phyloP scores from a whole-genome alignment of 2,797 vertebrate species.

The Mormyrus hasselquistii region DNA sequence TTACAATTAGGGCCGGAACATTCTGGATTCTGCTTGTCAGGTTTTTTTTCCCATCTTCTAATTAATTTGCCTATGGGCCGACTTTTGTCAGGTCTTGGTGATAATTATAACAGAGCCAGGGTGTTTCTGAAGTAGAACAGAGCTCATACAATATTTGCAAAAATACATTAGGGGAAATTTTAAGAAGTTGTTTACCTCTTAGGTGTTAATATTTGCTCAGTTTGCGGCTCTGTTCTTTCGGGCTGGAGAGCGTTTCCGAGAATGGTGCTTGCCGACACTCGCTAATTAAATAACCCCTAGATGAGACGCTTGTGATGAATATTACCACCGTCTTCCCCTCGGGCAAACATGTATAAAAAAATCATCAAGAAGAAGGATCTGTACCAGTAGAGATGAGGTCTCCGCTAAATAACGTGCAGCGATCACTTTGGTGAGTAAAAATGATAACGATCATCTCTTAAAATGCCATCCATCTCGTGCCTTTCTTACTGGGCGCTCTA shows the following conservation, averaged over 20 bases:
- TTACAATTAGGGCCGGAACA: background rate
- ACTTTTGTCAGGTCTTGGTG: background rate
- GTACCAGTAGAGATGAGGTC: background rate
- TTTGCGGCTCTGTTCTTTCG: background rate
- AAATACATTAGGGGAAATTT: conserved; percentile 6
- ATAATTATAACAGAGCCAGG: conserved; percentile 1
- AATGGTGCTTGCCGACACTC: background rate
- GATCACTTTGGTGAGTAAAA: background rate
- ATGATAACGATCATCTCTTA: background rate
- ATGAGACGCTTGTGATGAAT: background rate
- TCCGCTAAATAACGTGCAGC: background rate
- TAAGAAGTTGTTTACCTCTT: background rate
- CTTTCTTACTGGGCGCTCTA: background rate
- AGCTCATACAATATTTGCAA: background rate
- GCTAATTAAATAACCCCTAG: background rate
- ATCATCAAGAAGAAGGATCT: background rate
- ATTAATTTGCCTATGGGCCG: conserved; percentile 10
- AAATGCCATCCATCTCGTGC: background rate
- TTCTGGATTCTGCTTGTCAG: background rate
- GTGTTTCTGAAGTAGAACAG: background rate
- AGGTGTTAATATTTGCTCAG: conserved; percentile 8
- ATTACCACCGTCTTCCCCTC: background rate
- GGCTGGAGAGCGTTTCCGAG: background rate
- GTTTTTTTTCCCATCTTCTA: background rate
- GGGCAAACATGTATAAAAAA: background rate